phyloP scores from a whole-genome alignment of 2,888 invertebrate species.

The Sipunculus nudus region DNA sequence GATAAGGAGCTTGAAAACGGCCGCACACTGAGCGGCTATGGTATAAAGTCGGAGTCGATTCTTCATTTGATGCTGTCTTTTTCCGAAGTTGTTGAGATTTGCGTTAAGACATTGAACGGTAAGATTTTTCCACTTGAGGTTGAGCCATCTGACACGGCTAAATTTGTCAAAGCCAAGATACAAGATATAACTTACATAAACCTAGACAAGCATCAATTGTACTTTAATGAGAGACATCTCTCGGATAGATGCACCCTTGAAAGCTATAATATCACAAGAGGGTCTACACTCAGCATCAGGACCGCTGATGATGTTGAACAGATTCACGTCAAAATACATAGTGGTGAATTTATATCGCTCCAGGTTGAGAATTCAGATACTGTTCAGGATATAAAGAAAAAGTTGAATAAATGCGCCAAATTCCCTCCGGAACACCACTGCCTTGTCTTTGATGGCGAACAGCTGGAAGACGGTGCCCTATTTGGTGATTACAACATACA shows the following conservation, averaged over 20 bases:
- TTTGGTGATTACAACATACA: too few species aligned
- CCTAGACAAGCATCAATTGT: constrained; percentile 85
- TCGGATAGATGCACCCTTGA: constrained; percentile 91
- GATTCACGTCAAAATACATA: constrained; percentile 42
- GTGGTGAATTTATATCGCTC: constrained; percentile 51
- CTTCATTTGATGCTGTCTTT: too few species aligned
- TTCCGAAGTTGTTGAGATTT: too few species aligned
- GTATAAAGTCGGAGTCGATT: too few species aligned
- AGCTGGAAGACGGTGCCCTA: too few species aligned
- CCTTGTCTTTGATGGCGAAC: too few species aligned
- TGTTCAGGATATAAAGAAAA: constrained; percentile 89
- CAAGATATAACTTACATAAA: constrained; percentile 72
- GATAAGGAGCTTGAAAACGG: too few species aligned
- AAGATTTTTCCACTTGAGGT: constrained; percentile 66
- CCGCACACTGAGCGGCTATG: too few species aligned
- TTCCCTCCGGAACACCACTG: too few species aligned
- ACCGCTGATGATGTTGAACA: constrained; percentile 74
- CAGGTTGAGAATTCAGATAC: constrained; percentile 84
- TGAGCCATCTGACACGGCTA: constrained; percentile 90
- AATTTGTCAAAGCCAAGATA: constrained; percentile 82
- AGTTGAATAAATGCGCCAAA: too few species aligned
- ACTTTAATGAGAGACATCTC: constrained; percentile 91
- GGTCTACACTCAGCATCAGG: constrained; percentile 90
- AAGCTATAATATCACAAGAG: constrained; percentile 95
- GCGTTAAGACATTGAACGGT: constrained; percentile 66